Conservation (phyloP, 1,140 invertebrate species). For the Drosophila sp. region DNA sequence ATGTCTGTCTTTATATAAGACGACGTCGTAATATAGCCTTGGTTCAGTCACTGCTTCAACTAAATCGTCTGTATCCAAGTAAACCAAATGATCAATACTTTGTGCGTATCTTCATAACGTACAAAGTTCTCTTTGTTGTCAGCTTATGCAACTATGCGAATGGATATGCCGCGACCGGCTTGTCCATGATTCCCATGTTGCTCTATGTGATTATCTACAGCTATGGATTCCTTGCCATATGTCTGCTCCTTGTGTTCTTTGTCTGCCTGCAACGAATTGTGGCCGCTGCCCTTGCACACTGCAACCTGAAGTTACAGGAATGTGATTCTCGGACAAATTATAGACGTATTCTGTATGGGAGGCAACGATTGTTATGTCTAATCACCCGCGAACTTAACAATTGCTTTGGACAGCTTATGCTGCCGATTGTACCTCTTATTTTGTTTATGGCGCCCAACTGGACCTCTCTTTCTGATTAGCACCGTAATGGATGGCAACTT, state of each 20-base stretch:
- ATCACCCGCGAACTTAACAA: slow-evolving; percentile 42
- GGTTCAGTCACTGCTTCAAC: slow-evolving; percentile 35
- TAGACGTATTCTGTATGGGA: slow-evolving; percentile 17
- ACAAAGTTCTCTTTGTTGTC: slow-evolving; percentile 24
- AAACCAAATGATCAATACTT: slow-evolving; percentile 24
- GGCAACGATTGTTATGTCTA: slow-evolving; percentile 39
- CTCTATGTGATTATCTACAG: slow-evolving; percentile 42
- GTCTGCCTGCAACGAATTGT: slow-evolving; percentile 65
- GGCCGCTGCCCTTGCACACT: slow-evolving; percentile 35
- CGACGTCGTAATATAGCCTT: slow-evolving; percentile 46
- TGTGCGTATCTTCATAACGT: slow-evolving; percentile 41
- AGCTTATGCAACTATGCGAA: slow-evolving; percentile 33
- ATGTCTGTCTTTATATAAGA: slow-evolving; percentile 49
- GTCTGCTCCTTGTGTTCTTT: slow-evolving; percentile 63
- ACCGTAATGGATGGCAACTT: slow-evolving; percentile 62
- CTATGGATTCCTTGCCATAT: slow-evolving; percentile 50
- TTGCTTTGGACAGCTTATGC: slow-evolving; percentile 58
- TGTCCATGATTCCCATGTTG: background rate
- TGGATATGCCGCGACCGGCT: slow-evolving; percentile 27
- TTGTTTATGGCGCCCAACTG: slow-evolving; percentile 51
- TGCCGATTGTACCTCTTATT: slow-evolving; percentile 60
- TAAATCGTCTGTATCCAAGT: slow-evolving; percentile 31
- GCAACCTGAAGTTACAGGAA: slow-evolving; percentile 34
- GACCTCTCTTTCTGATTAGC: slow-evolving; percentile 58
- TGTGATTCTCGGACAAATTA: background rate